Percentiles rank a stretch among this genome's conserved stretches.
These are phyloP conservation scores for Xanthostigma xanthostigma DNA, from an alignment of 2,888 invertebrate genomes.

Conservation along the genomic window DNA sequence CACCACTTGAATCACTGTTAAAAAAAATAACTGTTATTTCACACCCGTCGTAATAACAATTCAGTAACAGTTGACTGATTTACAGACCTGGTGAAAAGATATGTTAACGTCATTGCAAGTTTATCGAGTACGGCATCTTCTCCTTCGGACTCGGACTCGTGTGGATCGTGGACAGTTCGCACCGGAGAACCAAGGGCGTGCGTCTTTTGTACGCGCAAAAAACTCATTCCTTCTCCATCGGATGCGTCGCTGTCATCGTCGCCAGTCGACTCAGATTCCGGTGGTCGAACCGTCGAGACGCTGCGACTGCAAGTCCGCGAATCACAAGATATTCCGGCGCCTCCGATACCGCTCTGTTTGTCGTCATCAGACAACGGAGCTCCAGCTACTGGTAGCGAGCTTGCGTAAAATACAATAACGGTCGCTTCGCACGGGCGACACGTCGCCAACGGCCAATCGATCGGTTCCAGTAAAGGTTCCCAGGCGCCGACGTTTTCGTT, in stretches of 20 bases:
- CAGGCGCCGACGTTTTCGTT: conserved; percentile 56
- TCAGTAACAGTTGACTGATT: not conserved
- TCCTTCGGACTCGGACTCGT: conserved; percentile 61
- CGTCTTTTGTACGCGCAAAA: conserved; percentile 22
- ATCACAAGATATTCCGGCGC: no score
- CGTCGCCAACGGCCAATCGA: conserved; percentile 44
- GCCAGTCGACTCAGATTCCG: conserved; percentile 24
- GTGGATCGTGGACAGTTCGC: conserved; percentile 18
- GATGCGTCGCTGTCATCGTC: conserved; percentile 6
- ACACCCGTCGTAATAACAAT: no score
- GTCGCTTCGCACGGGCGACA: conserved; percentile 57
- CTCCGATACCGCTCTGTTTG: not conserved
- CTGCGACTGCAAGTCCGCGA: no score
- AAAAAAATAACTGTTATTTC: no score
- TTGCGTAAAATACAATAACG: conserved; percentile 44
- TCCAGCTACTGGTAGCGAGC: conserved; percentile 23
- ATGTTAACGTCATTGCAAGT: conserved; percentile 54
- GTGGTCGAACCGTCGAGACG: conserved; percentile 17
- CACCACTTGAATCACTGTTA: conserved; percentile 39
- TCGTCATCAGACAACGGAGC: conserved; percentile 2
- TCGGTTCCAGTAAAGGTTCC: conserved; percentile 75
- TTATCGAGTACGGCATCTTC: conserved; percentile 55
- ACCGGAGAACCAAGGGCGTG: conserved; percentile 19
- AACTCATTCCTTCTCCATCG: conserved; percentile 27
- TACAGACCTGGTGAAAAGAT: conserved; percentile 54